Percentiles rank a stretch among this genome's conserved stretches.
phyloP scores from a whole-genome alignment of 2,888 invertebrate genomes.

The Mechanitis messenoides region DNA sequence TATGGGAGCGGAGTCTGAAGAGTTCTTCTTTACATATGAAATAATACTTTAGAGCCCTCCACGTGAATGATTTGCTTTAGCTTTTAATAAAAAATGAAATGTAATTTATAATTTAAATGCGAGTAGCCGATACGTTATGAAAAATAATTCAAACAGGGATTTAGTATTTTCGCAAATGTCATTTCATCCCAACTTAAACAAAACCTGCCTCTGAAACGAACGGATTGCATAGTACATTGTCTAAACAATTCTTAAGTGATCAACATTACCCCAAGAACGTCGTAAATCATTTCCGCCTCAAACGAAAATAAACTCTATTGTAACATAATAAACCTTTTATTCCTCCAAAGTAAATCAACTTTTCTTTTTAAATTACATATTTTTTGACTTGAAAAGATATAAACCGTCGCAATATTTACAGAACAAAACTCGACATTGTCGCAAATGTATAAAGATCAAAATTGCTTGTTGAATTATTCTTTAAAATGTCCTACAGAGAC shows the following conservation, averaged over 20 bases:
- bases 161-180: conserved; percentile 64
- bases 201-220: conserved; percentile 68
- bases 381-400: conserved; percentile 42
- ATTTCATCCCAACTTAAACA: conserved; percentile 69
- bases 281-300: conserved; percentile 29
- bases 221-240: conserved; percentile 68
- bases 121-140: conserved; percentile 49
- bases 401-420: conserved; percentile 33
- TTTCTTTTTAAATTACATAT: conserved; percentile 50
- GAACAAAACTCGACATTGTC: conserved; percentile 38
- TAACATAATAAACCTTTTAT: conserved; percentile 17
- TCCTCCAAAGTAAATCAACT: conserved; percentile 20
- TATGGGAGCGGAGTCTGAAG: conserved; percentile 57
- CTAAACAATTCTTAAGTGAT: conserved; percentile 69
- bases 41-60: conserved; percentile 65
- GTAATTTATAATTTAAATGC: conserved; percentile 10
- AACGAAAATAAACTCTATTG: conserved; percentile 31
- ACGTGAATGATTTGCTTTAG: conserved; percentile 22
- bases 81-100: conserved; percentile 5
- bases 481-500: conserved; percentile 60
- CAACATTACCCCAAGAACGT: conserved; percentile 40
- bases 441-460: conserved; percentile 33
- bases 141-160: conserved; percentile 64
- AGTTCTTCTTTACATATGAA: conserved; percentile 59
- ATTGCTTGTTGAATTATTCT: conserved; percentile 36